Percentiles rank a stretch among this genome's conserved stretches.
Conservation (phyloP, 1,140 invertebrate genomes). For the Eupristina koningsbergeri region DNA sequence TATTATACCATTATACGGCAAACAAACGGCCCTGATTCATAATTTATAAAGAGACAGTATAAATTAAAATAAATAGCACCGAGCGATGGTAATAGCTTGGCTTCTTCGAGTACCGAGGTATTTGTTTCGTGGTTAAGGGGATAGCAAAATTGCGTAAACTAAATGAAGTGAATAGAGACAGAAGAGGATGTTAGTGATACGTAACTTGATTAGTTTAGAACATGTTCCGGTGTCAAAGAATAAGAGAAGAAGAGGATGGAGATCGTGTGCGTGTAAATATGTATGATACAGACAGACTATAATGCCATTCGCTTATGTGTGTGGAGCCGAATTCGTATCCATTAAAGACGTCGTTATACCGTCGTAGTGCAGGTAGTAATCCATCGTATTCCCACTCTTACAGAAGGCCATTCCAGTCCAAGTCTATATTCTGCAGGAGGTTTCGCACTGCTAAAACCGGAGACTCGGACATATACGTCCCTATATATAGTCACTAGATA, state of each 20-base stretch:
- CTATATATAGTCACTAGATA: background rate
- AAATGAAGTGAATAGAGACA: background rate
- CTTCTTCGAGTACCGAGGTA: background rate
- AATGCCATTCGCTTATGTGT: slow-evolving; percentile 43
- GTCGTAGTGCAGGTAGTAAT: slow-evolving; percentile 41
- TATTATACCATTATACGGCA: too few relatives aligned
- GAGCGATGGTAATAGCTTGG: background rate
- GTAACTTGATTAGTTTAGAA: slow-evolving; percentile 39
- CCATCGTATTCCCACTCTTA: slow-evolving; percentile 27
- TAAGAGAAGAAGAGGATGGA: background rate
- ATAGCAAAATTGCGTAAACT: background rate
- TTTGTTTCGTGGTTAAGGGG: background rate
- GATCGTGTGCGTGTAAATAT: too few relatives aligned
- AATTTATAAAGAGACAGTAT: too few relatives aligned
- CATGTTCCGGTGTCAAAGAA: background rate
- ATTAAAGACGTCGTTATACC: slow-evolving; percentile 52
- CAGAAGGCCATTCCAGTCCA: background rate
- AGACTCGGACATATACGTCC: background rate
- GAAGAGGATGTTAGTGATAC: background rate
- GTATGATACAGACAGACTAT: slow-evolving; percentile 11
- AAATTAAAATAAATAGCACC: too few relatives aligned
- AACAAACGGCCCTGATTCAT: too few relatives aligned
- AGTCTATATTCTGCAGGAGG: background rate
- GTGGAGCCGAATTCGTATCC: slow-evolving; percentile 45
- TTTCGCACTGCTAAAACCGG: background rate